Evolutionary conservation across 2,888 invertebrate species (phyloP).

Genomic region (Magallana nippona): DNA sequence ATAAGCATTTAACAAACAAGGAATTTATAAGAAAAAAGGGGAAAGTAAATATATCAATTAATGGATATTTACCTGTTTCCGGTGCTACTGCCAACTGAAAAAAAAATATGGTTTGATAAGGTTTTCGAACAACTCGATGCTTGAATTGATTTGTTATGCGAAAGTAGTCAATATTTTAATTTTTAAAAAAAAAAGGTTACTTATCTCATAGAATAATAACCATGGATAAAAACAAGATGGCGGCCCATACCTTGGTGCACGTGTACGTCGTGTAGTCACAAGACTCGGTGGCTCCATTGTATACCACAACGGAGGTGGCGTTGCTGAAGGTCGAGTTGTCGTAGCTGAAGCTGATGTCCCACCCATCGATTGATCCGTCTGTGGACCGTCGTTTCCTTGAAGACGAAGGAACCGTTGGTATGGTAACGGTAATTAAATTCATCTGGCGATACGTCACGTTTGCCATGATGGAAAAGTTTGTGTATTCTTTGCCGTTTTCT

Average conservation of each 20-base stretch:
- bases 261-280: slow-evolving; percentile 15
- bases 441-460: slow-evolving; percentile 4
- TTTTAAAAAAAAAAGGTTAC: too few species aligned
- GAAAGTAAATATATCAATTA: too few species aligned
- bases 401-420: not conserved
- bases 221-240: too few species aligned
- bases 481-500: slow-evolving; percentile 8
- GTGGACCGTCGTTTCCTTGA: slow-evolving; percentile 27
- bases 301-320: not conserved
- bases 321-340: slow-evolving; percentile 21
- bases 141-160: too few species aligned
- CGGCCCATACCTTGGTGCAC: not conserved
- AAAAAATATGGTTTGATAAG: too few species aligned
- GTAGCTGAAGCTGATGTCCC: slow-evolving; percentile 9
- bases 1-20: too few species aligned
- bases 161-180: too few species aligned
- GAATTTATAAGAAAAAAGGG: too few species aligned
- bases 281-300: not conserved
- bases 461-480: not conserved
- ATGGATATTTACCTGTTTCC: too few species aligned
- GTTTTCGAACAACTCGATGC: too few species aligned
- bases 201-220: too few species aligned
- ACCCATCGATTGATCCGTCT: not conserved
- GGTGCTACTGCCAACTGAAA: too few species aligned
- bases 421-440: not conserved